Percentiles rank a stretch among this genome's conserved stretches.
phyloP scores from a whole-genome alignment of 1,140 invertebrate genomes.

The Fopius arisanus region DNA sequence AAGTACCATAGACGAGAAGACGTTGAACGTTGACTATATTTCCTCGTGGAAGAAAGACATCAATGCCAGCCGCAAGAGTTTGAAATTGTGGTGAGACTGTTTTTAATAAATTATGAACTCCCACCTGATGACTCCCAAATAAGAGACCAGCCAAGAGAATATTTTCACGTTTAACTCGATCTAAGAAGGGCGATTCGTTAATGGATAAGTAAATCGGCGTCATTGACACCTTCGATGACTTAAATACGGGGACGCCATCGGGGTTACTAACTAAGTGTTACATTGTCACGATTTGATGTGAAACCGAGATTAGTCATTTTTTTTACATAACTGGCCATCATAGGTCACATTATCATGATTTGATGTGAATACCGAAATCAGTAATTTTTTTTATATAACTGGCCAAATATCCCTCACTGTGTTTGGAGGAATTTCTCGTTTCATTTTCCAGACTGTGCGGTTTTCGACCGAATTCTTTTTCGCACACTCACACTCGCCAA shows the following conservation, averaged over 20 bases:
- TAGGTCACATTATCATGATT: too few relatives aligned
- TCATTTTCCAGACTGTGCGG: too few relatives aligned
- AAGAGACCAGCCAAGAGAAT: background rate
- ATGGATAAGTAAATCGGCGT: background rate
- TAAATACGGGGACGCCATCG: background rate
- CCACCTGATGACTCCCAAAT: background rate
- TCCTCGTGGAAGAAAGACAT: background rate
- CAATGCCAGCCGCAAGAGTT: background rate
- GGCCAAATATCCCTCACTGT: too few relatives aligned
- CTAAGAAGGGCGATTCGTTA: background rate
- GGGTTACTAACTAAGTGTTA: too few relatives aligned
- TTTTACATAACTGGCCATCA: constrained; percentile 14
- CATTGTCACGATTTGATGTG: constrained; percentile 5
- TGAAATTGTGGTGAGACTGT: background rate
- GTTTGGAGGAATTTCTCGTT: too few relatives aligned
- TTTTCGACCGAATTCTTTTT: too few relatives aligned
- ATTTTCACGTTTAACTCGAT: background rate
- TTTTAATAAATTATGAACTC: background rate
- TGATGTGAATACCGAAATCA: too few relatives aligned
- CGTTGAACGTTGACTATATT: background rate
- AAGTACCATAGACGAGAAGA: background rate
- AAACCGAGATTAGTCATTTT: constrained; percentile 11
- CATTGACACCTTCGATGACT: background rate
- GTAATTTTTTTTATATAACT: too few relatives aligned
- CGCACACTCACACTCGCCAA: too few relatives aligned